These are phyloP conservation scores for Drosophila lacertosa DNA, from an alignment of 1,140 invertebrate species.

Conservation along the genomic window DNA sequence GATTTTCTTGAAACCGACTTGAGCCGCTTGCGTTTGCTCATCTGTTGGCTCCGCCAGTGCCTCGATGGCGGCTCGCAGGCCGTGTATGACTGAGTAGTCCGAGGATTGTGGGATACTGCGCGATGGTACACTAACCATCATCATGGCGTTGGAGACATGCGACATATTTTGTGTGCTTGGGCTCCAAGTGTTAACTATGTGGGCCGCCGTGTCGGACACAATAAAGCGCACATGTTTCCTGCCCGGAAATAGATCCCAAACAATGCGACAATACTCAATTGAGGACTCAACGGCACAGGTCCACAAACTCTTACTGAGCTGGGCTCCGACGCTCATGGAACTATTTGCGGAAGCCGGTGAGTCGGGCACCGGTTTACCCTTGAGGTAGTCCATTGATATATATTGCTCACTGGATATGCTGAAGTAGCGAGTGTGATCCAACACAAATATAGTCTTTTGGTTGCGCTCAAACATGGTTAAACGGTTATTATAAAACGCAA, in stretches of 20 bases:
- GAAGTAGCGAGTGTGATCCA: constrained; percentile 96
- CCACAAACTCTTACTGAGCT: constrained; percentile 93
- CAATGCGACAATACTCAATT: constrained; percentile 97
- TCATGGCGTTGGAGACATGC: constrained; percentile 91
- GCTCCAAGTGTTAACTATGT: constrained; percentile 93
- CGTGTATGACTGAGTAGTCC: constrained; percentile 92
- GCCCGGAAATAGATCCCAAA: constrained; percentile 97
- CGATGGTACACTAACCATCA: constrained; percentile 89
- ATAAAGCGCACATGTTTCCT: constrained; percentile 94
- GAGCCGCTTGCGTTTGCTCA: constrained; percentile 85
- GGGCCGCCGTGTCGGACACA: constrained; percentile 91
- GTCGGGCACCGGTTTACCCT: constrained; percentile 85
- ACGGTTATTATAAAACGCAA: background rate
- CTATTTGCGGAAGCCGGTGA: background rate
- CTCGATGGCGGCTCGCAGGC: constrained; percentile 94
- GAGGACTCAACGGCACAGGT: constrained; percentile 97
- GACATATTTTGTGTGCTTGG: constrained; percentile 92
- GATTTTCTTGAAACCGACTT: constrained; percentile 66
- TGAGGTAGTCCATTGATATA: constrained; percentile 94
- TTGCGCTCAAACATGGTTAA: constrained; percentile 85
- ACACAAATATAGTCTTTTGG: constrained; percentile 97
- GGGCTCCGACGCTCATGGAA: constrained; percentile 29
- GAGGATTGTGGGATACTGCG: constrained; percentile 84
- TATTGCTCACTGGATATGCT: constrained; percentile 93
- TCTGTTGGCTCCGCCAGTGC: constrained; percentile 92